Conservation (phyloP, 1,140 invertebrate genomes). For the Drusus annulatus region DNA sequence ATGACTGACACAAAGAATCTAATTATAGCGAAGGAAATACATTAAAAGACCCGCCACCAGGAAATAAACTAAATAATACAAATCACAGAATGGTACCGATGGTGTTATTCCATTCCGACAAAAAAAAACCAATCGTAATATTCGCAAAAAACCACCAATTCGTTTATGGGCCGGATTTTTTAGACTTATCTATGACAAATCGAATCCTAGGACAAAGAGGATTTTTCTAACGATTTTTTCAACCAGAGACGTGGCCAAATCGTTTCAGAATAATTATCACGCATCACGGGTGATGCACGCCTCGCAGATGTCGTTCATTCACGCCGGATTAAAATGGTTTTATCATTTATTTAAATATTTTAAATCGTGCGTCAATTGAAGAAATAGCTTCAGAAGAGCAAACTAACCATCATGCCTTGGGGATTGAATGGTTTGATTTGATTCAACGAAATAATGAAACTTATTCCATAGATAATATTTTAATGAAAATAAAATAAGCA, state of each 20-base stretch:
- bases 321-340: conserved; percentile 17
- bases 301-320: conserved; percentile 10
- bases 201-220: conserved; percentile 8
- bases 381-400: background rate
- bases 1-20: too few species aligned
- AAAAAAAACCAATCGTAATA: too few species aligned
- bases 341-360: conserved; percentile 37
- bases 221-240: background rate
- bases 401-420: background rate
- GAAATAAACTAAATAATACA: too few species aligned
- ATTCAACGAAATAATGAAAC: too few species aligned
- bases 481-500: too few species aligned
- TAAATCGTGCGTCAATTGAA: conserved; percentile 9
- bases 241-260: conserved; percentile 14
- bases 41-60: too few species aligned
- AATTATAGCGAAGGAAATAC: too few species aligned
- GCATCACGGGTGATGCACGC: conserved; percentile 29
- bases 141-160: too few species aligned
- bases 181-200: conserved; percentile 8
- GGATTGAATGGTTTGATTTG: background rate
- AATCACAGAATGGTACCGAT: too few species aligned
- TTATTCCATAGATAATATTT: too few species aligned
- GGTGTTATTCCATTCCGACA: too few species aligned
- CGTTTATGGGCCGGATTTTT: too few species aligned
- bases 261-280: conserved; percentile 27